Evolutionary conservation across 2,113 vertebrate species (phyloP).

Genomic region (Oenanthe oenanthe): DNA sequence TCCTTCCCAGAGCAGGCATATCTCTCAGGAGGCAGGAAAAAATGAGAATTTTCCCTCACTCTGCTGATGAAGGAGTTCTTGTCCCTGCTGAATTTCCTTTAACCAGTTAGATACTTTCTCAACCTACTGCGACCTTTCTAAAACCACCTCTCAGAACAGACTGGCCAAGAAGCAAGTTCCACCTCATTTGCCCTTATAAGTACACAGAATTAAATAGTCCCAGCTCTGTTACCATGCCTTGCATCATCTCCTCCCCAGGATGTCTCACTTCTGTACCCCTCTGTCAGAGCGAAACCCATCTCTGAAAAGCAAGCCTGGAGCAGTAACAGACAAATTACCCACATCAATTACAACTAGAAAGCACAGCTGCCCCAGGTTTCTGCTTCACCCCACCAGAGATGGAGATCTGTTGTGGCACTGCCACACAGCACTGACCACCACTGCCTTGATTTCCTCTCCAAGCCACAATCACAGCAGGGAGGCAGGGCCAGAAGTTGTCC

Average conservation of each 20-base stretch:
- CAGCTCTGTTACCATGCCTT: background rate
- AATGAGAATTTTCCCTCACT: background rate
- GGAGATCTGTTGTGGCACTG: background rate
- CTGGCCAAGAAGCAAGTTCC: background rate
- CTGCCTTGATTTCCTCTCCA: background rate
- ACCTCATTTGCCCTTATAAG: slow-evolving; percentile 41
- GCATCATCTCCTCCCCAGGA: background rate
- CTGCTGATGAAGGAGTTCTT: background rate
- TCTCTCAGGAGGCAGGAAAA: background rate
- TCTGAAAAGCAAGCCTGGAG: background rate
- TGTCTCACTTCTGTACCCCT: background rate
- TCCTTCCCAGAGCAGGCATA: background rate
- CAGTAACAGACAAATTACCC: background rate
- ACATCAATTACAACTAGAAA: background rate
- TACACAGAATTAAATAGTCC: background rate
- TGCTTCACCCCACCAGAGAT: rapidly evolving
- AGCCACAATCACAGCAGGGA: background rate
- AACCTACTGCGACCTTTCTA: background rate
- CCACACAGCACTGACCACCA: background rate
- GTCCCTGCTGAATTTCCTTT: background rate
- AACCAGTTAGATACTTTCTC: background rate
- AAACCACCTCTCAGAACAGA: background rate
- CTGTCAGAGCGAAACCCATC: background rate
- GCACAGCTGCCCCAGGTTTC: background rate
- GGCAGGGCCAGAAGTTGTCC: background rate